These are phyloP conservation scores for Acipenser ruthenus DNA, from an alignment of 2,797 vertebrate genomes.

Conservation along the genomic window DNA sequence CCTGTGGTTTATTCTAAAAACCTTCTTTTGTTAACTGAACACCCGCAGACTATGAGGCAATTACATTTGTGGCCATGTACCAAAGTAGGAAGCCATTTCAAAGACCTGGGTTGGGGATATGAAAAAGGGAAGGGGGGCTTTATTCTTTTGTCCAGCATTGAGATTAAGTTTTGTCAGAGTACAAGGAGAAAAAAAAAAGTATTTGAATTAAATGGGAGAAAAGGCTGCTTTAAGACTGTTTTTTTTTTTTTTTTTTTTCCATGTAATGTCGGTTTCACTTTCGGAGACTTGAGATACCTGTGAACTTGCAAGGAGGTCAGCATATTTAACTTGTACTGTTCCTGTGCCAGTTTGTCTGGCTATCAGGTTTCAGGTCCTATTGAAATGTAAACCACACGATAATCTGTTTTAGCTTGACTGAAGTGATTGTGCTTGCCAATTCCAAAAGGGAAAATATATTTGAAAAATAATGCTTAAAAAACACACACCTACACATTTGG, in stretches of 20 bases:
- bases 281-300: constrained; percentile 44
- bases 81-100: constrained; percentile 54
- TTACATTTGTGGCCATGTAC: constrained; percentile 62
- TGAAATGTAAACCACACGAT: constrained; percentile 18
- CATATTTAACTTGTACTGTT: constrained; percentile 25
- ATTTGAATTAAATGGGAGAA: constrained; percentile 44
- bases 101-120: constrained; percentile 50
- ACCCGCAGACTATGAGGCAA: constrained; percentile 60
- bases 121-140: constrained; percentile 46
- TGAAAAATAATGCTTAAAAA: too few species aligned
- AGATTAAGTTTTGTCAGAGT: constrained; percentile 56
- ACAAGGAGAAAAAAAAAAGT: constrained; percentile 42
- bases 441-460: too few species aligned
- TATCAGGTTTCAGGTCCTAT: constrained; percentile 33
- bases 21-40: constrained; percentile 59
- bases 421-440: constrained; percentile 11
- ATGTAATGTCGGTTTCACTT: constrained; percentile 39
- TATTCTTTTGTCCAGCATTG: constrained; percentile 53
- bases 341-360: constrained; percentile 17
- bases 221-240: constrained; percentile 21
- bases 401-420: constrained; percentile 12
- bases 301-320: constrained; percentile 33
- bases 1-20: constrained; percentile 62
- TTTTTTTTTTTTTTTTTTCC: constrained; percentile 28
- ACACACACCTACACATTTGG: too few species aligned